A percentile compares a stretch with the other conserved stretches of the same genome.
Conservation (phyloP, 1,140 invertebrate genomes). For the Diorhabda elongata region DNA sequence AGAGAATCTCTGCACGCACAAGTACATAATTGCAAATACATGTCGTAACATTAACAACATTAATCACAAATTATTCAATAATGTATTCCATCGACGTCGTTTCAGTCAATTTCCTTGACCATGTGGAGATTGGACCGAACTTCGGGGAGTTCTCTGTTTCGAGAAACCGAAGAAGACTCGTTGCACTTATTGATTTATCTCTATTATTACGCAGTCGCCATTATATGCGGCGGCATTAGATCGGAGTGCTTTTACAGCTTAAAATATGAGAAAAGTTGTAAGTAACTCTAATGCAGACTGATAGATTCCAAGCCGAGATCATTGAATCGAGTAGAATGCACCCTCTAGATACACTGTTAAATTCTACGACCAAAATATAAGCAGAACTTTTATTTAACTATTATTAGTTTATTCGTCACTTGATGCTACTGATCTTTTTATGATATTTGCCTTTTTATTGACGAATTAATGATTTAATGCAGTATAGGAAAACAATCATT, state of each 20-base stretch:
- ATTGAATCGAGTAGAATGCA: constrained; percentile 38
- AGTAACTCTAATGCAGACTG: constrained; percentile 41
- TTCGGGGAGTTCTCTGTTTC: constrained; percentile 4
- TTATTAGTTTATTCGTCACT: too few species aligned
- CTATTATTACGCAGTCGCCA: constrained; percentile 26
- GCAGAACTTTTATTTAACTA: too few species aligned
- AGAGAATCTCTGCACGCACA: too few species aligned
- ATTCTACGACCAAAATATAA: not conserved
- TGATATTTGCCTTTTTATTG: too few species aligned
- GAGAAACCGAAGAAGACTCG: constrained; percentile 7
- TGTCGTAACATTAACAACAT: too few species aligned
- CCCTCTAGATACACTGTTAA: constrained; percentile 9
- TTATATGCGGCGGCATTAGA: constrained; percentile 36
- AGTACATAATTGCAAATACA: too few species aligned
- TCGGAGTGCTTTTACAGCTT: constrained; percentile 35
- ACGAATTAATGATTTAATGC: too few species aligned
- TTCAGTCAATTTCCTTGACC: constrained; percentile 17
- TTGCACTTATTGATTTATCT: constrained; percentile 34
- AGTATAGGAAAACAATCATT: too few species aligned
- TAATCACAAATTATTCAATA: too few species aligned
- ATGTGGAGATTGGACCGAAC: constrained; percentile 21
- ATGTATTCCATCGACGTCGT: too few species aligned
- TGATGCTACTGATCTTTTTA: too few species aligned
- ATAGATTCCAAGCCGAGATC: constrained; percentile 42
- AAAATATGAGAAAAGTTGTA: constrained; percentile 45